These are phyloP conservation scores for Conus betulinus DNA, from an alignment of 1,140 invertebrate genomes.

Conservation along the genomic window DNA sequence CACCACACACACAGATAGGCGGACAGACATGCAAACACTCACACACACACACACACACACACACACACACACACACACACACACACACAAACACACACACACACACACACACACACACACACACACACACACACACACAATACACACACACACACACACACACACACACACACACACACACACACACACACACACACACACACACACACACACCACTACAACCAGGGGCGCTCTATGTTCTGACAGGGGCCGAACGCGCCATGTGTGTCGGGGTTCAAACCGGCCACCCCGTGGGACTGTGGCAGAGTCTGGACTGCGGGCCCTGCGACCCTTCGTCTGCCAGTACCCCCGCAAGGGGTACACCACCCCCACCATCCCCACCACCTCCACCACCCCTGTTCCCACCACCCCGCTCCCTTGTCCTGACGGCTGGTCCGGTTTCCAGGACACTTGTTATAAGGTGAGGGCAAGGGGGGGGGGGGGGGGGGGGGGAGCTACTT, in stretches of 20 bases:
- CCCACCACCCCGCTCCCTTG: constrained; percentile 52
- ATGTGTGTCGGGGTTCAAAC: constrained; percentile 62
- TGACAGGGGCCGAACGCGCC: constrained; percentile 53
- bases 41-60: not conserved
- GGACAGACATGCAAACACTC: too few species aligned
- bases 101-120: too few species aligned
- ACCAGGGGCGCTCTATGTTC: too few species aligned
- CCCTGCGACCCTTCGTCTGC: constrained; percentile 54
- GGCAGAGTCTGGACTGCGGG: constrained; percentile 58
- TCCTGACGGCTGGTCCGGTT: constrained; percentile 50
- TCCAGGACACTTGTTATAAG: constrained; percentile 60
- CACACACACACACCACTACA: too few species aligned
- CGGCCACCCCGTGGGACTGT: constrained; percentile 56
- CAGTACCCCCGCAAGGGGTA: constrained; percentile 53
- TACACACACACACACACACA: too few species aligned
- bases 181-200: too few species aligned
- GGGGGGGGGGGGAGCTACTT: too few species aligned
- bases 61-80: not conserved
- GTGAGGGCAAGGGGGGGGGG: constrained; percentile 33
- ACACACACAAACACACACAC: too few species aligned
- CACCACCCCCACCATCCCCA: constrained; percentile 45
- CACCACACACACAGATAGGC: too few species aligned
- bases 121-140: too few species aligned
- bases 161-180: too few species aligned
- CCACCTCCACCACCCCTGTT: constrained; percentile 49